Conservation (phyloP, 2,113 vertebrate genomes). For the Origma solitaria region DNA sequence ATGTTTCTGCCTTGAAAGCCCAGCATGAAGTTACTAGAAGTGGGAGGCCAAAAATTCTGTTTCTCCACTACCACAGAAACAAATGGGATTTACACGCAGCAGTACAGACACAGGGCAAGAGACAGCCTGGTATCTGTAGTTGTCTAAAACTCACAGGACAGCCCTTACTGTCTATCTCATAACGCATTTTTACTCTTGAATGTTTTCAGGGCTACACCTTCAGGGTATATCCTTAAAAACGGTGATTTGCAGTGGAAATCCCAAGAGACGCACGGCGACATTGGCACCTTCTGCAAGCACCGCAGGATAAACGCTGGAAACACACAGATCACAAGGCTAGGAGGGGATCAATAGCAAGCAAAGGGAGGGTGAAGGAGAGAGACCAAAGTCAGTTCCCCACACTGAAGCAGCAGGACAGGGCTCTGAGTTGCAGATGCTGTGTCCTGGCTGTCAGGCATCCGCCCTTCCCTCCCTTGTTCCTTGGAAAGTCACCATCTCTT, state of each 20-base stretch:
- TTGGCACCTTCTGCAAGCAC: neutral
- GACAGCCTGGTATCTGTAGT: neutral
- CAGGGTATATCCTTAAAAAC: neutral
- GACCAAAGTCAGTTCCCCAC: neutral
- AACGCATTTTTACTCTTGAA: neutral
- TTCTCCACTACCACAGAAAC: neutral
- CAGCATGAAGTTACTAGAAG: neutral
- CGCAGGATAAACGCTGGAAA: neutral
- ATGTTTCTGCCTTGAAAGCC: neutral
- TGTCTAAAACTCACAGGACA: neutral
- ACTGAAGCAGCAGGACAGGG: neutral
- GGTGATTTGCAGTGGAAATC: neutral
- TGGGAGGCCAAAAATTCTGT: neutral
- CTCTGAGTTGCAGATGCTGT: neutral
- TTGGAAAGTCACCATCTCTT: neutral
- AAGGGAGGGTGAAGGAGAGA: neutral
- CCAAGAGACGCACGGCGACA: neutral
- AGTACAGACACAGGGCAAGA: neutral
- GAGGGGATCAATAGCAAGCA: neutral
- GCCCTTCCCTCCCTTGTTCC: neutral
- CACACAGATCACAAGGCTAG: neutral
- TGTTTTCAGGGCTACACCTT: neutral
- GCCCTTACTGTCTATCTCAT: neutral
- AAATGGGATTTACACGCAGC: neutral
- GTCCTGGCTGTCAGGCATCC: fast-evolving